These are phyloP conservation scores for Ochotona curzoniae DNA, from an alignment of 2,113 vertebrate genomes.

Conservation along the genomic window DNA sequence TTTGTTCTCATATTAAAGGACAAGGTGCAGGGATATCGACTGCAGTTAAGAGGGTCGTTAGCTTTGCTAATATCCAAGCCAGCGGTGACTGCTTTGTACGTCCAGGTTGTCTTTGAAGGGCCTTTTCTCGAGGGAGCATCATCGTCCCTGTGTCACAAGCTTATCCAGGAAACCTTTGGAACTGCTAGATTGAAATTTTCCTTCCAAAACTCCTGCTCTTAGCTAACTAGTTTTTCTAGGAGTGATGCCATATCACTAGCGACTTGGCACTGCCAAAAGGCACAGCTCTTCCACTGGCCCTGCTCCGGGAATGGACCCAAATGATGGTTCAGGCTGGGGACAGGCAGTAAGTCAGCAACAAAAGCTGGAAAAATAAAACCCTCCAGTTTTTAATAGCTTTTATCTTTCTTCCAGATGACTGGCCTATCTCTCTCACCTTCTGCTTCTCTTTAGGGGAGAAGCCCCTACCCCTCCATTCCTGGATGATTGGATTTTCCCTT, in stretches of 20 bases:
- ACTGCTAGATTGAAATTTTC: neutral
- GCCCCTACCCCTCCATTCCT: neutral
- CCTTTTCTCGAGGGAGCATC: constrained; percentile 11
- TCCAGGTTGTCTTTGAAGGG: constrained; percentile 37
- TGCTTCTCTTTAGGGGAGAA: constrained; percentile 47
- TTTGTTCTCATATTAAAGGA: constrained; percentile 59
- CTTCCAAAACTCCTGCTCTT: constrained; percentile 45
- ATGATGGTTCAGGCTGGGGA: neutral
- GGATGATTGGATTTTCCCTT: neutral
- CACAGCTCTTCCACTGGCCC: constrained; percentile 27
- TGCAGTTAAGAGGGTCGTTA: neutral
- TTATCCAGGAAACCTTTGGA: constrained; percentile 35
- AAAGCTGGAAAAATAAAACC: constrained; percentile 21
- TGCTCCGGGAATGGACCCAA: constrained; percentile 53
- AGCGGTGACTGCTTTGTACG: neutral
- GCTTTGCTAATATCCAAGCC: neutral
- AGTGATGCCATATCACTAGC: constrained; percentile 35
- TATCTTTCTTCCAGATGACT: constrained; percentile 61
- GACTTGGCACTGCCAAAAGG: constrained; percentile 43
- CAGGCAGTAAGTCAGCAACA: constrained; percentile 57
- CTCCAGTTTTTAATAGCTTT: constrained; percentile 35
- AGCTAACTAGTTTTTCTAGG: constrained; percentile 63
- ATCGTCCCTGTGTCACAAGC: neutral
- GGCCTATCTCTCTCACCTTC: constrained; percentile 69
- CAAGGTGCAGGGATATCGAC: neutral